Percentiles rank a stretch among this genome's conserved stretches.
These are phyloP conservation scores for Heterodera carotae DNA, from an alignment of 1,140 invertebrate species.

Conservation along the genomic window DNA sequence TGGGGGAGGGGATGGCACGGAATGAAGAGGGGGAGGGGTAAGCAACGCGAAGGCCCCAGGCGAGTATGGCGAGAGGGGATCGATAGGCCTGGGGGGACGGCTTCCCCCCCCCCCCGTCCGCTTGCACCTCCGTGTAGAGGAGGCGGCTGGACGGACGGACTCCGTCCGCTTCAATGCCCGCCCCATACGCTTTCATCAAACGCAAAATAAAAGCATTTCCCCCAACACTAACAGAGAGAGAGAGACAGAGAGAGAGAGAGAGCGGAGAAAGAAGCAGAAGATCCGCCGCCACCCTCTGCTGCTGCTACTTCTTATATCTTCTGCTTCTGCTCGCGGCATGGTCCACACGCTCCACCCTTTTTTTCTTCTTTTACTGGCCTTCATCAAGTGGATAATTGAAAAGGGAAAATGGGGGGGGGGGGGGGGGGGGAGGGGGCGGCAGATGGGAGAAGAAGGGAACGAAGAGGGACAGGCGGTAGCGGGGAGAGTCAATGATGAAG, in stretches of 20 bases:
- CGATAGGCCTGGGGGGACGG: background rate
- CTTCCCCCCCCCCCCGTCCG: background rate
- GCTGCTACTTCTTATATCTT: background rate
- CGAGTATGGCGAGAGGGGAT: background rate
- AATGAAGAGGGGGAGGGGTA: no score
- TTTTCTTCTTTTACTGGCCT: background rate
- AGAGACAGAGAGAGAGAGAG: no score
- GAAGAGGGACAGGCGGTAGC: background rate
- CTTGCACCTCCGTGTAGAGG: no score
- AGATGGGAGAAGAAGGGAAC: background rate
- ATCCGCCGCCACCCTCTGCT: background rate
- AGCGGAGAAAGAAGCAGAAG: no score
- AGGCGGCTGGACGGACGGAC: no score
- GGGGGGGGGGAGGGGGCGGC: background rate
- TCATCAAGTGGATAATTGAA: constrained; percentile 1
- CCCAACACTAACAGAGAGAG: background rate
- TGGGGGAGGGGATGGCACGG: no score
- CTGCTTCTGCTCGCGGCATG: no score
- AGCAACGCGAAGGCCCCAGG: background rate
- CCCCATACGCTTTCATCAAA: background rate
- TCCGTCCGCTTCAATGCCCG: background rate
- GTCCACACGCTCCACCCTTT: background rate
- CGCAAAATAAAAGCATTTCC: background rate
- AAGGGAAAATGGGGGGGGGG: background rate
- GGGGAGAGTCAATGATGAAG: constrained; percentile 2